phyloP scores from a whole-genome alignment of 2,888 invertebrate genomes.

The Apotomis turbidana region DNA sequence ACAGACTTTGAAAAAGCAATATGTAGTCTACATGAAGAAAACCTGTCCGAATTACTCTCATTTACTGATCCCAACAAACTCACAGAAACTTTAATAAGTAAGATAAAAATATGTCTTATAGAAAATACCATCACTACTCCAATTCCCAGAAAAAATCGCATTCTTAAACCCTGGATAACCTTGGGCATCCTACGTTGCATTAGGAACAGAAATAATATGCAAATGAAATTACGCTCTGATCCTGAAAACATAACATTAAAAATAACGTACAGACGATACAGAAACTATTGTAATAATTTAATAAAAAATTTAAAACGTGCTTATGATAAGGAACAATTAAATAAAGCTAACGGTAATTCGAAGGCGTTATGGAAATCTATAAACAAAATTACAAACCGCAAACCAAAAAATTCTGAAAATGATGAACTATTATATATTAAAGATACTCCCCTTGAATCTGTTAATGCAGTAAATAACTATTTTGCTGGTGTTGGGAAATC shows the following conservation, averaged over 20 bases:
- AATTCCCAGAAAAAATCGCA: neutral
- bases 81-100: neutral
- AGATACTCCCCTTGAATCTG: neutral
- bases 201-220: conserved; percentile 3
- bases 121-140: neutral
- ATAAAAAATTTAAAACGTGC: conserved; percentile 1
- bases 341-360: no score
- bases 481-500: no score
- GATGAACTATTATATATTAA: neutral
- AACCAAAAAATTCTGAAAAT: neutral
- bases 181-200: neutral
- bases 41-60: neutral
- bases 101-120: neutral
- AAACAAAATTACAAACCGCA: neutral
- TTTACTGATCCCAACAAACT: neutral
- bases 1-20: neutral
- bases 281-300: neutral
- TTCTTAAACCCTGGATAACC: conserved; percentile 8
- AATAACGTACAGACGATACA: no score
- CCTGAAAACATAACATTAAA: no score
- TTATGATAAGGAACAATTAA: neutral
- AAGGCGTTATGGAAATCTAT: no score
- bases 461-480: no score
- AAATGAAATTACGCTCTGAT: neutral
- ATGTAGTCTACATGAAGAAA: neutral